Conservation (phyloP, 2,797 vertebrate species). For the Lates japonicus region DNA sequence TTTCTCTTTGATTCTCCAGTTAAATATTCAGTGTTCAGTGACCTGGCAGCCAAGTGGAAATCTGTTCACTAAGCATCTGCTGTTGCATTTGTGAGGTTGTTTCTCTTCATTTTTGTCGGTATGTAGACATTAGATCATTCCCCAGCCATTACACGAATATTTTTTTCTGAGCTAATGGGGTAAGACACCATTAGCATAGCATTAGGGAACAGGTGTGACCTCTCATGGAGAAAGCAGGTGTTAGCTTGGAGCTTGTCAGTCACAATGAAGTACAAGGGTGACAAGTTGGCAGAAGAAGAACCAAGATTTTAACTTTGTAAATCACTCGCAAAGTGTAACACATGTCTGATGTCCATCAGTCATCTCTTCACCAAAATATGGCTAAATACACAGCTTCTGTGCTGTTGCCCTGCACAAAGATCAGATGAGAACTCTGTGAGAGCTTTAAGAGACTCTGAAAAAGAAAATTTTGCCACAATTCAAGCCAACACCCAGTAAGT, state of each 20-base stretch:
- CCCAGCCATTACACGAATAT: not conserved
- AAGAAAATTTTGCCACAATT: not conserved
- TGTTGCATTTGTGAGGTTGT: slow-evolving; percentile 6
- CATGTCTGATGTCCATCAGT: too few species aligned
- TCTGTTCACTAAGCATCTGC: not conserved
- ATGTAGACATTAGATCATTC: slow-evolving; percentile 2
- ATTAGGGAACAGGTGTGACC: slow-evolving; percentile 11
- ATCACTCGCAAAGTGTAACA: not conserved
- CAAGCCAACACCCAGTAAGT: not conserved
- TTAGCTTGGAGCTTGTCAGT: not conserved
- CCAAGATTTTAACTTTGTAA: not conserved
- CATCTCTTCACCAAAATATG: not conserved
- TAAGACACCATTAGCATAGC: not conserved
- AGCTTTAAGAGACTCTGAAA: not conserved
- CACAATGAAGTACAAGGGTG: not conserved
- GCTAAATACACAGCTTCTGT: not conserved
- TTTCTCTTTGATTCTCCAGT: not conserved
- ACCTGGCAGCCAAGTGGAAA: not conserved
- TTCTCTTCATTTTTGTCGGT: not conserved
- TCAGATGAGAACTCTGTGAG: not conserved
- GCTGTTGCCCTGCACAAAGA: not conserved
- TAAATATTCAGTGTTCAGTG: not conserved
- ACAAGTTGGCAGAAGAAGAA: not conserved
- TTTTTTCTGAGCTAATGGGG: not conserved
- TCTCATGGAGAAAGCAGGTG: not conserved